Conservation (phyloP, 2,113 vertebrate genomes). For the Crotalus helleri region DNA sequence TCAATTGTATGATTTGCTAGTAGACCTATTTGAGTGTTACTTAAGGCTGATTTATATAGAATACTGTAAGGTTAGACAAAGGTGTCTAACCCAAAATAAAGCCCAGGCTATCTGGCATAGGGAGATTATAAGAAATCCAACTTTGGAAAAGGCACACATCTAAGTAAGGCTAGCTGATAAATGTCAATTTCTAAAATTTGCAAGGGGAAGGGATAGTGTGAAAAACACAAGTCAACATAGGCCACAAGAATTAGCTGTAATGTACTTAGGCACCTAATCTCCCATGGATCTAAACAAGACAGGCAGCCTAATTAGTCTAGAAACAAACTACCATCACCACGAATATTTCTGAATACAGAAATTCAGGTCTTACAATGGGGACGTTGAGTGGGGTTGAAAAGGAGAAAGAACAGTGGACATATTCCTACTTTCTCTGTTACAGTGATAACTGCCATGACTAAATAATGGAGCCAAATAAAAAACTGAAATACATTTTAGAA, state of each 20-base stretch:
- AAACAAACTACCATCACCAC: not conserved
- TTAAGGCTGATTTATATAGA: not conserved
- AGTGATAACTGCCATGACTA: not conserved
- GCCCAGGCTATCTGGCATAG: not conserved
- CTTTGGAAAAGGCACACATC: not conserved
- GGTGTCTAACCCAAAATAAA: not conserved
- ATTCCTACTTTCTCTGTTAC: not conserved
- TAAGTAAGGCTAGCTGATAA: not conserved
- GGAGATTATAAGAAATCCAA: not conserved
- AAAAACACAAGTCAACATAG: not conserved
- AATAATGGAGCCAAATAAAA: not conserved
- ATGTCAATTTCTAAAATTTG: not conserved
- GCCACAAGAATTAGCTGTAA: not conserved
- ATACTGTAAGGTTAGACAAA: not conserved
- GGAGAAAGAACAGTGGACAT: not conserved
- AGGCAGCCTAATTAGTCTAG: not conserved
- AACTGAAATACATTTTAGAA: not conserved
- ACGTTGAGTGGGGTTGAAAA: too few species aligned
- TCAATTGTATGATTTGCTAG: not conserved
- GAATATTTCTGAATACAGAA: not conserved
- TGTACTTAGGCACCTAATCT: not conserved
- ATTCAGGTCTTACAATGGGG: not conserved
- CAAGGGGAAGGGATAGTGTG: not conserved
- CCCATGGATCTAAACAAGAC: not conserved
- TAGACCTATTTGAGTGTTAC: not conserved